Base-by-base conservation (phyloP, 2,113 vertebrate species). In the Grus americana region DNA sequence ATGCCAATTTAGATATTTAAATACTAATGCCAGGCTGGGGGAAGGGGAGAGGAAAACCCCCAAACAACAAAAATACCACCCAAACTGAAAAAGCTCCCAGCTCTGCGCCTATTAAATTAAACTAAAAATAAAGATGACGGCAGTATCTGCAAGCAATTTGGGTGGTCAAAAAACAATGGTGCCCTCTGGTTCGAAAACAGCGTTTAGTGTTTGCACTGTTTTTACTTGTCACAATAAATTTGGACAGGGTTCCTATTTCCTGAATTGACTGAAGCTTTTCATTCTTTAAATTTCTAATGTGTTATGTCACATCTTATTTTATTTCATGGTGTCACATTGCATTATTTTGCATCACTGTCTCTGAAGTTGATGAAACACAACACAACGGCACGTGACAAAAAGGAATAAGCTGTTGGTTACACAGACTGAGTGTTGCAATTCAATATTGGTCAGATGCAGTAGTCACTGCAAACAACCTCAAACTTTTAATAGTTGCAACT, bases 161-260 rank as follows among this genome's bases (percentile, higher is more conserved):
- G 82, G 85, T 96, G 79, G 87, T 87, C 94, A 97, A 72, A 94
- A 91, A 95, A 86, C 79, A 81, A 94, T 71, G 62, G 40, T 95
- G 54, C 78, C 76, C 73, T 96, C 96, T 92, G 84, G 76, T 94
- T 97, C 96, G 90, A 96, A 96, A 97, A 92, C 79, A 88, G 84
- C 27, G 58, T 85, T 95, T 83, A 93, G 71, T 92, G 75, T 97
- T 95, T 90, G 61, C 50, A 91, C 63, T 90, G 84, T 42, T 90
- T 81, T 72, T 75, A 71, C 93, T 98, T 95, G 79, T 96, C 85
- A 95, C 61, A 94, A 81, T 95, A 94, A 92, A 97, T 98, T 97
- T 91, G 91, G 75, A 65, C 23, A 70, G 46, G 78, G 74, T 87
- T 92, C 81, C 32, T 38, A 34, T 74, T 97, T 96, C 67, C 57